Percentiles rank a stretch among this genome's conserved stretches.
Evolutionary conservation across 2,113 vertebrate species (phyloP).

Genomic region (Theristicus caerulescens): DNA sequence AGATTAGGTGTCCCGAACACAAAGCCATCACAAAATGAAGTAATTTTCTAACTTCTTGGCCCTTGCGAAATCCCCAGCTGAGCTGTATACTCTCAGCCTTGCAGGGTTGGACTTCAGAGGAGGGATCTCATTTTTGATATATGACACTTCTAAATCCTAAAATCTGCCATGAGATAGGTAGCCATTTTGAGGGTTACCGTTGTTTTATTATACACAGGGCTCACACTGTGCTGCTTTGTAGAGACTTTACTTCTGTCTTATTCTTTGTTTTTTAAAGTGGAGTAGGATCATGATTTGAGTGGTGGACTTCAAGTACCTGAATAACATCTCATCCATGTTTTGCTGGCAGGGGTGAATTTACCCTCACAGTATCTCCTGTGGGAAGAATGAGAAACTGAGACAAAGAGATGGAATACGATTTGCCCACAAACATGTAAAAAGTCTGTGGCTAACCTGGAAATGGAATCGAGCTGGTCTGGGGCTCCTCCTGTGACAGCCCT

Average conservation of each 20-base stretch:
- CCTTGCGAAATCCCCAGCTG: neutral
- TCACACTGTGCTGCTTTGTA: neutral
- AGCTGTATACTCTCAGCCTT: neutral
- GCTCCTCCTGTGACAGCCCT: neutral
- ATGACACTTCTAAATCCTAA: neutral
- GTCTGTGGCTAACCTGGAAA: neutral
- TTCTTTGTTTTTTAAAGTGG: neutral
- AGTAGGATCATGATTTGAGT: neutral
- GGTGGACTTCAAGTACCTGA: neutral
- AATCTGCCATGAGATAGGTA: neutral
- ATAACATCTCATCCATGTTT: neutral
- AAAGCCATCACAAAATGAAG: neutral
- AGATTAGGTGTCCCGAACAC: conserved; percentile 15
- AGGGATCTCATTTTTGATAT: neutral
- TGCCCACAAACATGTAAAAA: neutral
- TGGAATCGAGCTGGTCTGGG: neutral
- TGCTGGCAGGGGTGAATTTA: neutral
- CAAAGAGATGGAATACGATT: neutral
- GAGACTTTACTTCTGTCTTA: neutral
- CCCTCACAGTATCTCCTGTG: neutral
- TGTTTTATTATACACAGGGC: neutral
- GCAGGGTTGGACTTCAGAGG: neutral
- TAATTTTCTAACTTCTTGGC: neutral
- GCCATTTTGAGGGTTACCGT: neutral
- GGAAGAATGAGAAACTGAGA: neutral